These are phyloP conservation scores for Ladona fulva DNA, from an alignment of 1,140 invertebrate species.

Conservation along the genomic window DNA sequence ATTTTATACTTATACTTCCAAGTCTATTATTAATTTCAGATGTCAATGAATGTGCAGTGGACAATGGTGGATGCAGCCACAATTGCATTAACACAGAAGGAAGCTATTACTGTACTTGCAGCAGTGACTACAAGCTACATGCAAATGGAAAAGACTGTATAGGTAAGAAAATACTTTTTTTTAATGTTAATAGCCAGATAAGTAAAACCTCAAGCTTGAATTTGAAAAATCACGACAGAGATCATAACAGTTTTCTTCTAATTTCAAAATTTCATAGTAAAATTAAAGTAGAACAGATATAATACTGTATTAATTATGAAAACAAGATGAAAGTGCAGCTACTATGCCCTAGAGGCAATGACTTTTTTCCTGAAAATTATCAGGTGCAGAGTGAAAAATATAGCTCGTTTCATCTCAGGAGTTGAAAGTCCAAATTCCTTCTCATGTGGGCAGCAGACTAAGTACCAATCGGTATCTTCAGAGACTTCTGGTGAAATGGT, in stretches of 20 bases:
- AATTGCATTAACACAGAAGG: constrained; percentile 44
- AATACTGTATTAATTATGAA: not conserved
- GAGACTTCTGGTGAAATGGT: not conserved
- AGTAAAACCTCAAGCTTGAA: not conserved
- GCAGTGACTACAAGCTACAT: not conserved
- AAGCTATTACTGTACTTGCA: constrained; percentile 41
- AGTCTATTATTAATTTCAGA: not conserved
- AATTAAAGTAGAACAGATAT: no score
- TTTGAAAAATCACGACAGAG: not conserved
- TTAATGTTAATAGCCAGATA: not conserved
- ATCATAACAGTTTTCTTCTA: not conserved
- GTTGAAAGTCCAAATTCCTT: not conserved
- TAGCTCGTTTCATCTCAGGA: constrained; percentile 2
- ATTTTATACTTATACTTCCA: no score
- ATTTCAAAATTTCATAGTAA: no score
- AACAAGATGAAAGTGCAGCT: not conserved
- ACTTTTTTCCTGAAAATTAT: constrained; percentile 3
- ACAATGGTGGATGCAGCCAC: constrained; percentile 37
- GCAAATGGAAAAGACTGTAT: constrained; percentile 10
- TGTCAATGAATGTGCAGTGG: not conserved
- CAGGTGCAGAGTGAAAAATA: not conserved
- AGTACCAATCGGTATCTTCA: not conserved
- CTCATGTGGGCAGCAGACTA: not conserved
- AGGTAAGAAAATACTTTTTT: not conserved
- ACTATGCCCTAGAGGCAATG: constrained; percentile 7